A percentile compares a stretch with the other conserved stretches of the same genome.
phyloP scores from a whole-genome alignment of 2,113 vertebrate species.

The Callionymus lyra region DNA sequence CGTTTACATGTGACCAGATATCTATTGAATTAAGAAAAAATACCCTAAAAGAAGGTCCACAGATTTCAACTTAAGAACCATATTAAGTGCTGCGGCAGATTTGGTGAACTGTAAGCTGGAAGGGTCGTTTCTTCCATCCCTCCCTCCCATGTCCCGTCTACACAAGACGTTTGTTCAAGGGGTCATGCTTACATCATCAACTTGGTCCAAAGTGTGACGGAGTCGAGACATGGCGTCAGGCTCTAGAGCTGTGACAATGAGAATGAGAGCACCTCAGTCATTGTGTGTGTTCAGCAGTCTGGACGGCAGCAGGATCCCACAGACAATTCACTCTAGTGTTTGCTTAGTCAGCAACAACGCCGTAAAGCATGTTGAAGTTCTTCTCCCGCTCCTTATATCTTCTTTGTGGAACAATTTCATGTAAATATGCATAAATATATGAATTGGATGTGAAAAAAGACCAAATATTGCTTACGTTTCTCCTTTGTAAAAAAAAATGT shows the following conservation, averaged over 20 bases:
- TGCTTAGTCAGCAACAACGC: constrained; percentile 36
- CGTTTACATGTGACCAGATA: too few species aligned
- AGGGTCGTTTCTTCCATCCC: constrained; percentile 10
- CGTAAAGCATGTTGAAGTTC: too few species aligned
- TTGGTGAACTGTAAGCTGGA: too few species aligned
- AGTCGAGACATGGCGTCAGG: constrained; percentile 52
- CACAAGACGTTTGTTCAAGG: constrained; percentile 23
- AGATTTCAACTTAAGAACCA: too few species aligned
- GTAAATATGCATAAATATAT: background rate
- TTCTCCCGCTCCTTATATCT: background rate
- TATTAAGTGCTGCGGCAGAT: too few species aligned
- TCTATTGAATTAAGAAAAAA: too few species aligned
- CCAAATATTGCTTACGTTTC: background rate
- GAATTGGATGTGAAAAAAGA: too few species aligned
- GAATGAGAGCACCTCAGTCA: constrained; percentile 47
- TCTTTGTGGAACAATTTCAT: constrained; percentile 10
- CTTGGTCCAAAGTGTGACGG: constrained; percentile 27
- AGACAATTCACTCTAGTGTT: constrained; percentile 49
- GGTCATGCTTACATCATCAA: constrained; percentile 37
- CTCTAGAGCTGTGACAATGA: constrained; percentile 45
- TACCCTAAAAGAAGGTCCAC: too few species aligned
- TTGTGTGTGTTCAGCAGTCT: constrained; percentile 43
- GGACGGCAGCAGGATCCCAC: constrained; percentile 30
- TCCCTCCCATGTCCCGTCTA: constrained; percentile 18
- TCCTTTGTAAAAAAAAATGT: background rate